phyloP scores from a whole-genome alignment of 2,888 invertebrate species.

The Steinernema scapterisci region DNA sequence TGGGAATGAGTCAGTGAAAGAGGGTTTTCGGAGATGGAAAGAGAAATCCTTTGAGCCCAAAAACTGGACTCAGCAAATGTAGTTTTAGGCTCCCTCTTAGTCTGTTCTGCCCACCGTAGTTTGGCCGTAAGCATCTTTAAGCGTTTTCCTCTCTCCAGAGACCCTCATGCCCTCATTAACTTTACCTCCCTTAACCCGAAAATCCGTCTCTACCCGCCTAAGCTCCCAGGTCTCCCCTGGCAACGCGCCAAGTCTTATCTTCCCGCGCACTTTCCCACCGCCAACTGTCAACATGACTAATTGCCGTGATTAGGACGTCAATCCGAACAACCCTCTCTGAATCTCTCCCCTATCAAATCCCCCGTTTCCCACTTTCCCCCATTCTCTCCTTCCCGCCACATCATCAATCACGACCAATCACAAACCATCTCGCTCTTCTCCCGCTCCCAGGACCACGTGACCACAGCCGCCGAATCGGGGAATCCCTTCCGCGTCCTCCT shows the following conservation, averaged over 20 bases:
- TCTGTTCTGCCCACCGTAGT: too few species aligned
- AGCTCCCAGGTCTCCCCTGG: not conserved
- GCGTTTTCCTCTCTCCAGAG: too few species aligned
- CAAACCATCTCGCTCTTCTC: not conserved
- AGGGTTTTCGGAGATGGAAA: not conserved
- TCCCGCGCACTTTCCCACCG: not conserved
- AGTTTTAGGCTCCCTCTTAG: too few species aligned
- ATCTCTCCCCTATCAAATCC: not conserved
- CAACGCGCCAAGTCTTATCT: not conserved
- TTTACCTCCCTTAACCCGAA: too few species aligned
- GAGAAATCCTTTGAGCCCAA: too few species aligned
- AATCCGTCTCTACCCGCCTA: too few species aligned
- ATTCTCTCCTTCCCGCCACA: constrained; percentile 10
- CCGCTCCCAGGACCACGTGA: not conserved
- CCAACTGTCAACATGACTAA: constrained; percentile 9
- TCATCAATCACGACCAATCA: not conserved
- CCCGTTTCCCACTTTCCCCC: too few species aligned
- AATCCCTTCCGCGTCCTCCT: constrained; percentile 20
- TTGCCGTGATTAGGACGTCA: not conserved
- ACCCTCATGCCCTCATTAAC: too few species aligned
- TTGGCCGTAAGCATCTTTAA: too few species aligned
- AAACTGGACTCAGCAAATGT: too few species aligned
- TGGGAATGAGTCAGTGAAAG: not conserved
- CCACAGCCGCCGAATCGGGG: constrained; percentile 17
- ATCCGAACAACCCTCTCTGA: not conserved